Base-by-base conservation (phyloP, 2,797 vertebrate genomes). In the Otolemur crassicaudatus region DNA sequence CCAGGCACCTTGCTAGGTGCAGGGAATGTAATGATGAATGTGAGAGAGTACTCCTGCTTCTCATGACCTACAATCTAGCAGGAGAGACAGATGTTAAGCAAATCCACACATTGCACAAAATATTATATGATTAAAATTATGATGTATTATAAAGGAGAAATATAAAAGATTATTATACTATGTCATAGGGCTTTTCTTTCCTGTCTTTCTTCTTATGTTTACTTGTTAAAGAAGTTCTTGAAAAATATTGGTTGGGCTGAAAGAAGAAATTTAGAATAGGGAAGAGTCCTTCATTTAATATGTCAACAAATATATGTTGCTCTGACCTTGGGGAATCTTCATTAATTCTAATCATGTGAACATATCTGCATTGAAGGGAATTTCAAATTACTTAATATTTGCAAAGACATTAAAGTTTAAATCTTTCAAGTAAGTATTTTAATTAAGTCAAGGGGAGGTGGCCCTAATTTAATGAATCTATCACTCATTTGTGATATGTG, bases 391-490 rank as follows among this genome's bases (percentile, higher is more conserved):
- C 60, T 17, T 27, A 85, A 17, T 69, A 49, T 82, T 67, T 93
- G 17, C 56, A 76, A 88, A 87, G 25, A 72, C 20, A 34, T 53
- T 67, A 73, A 77, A 91, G 34, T 84, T 31, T 69, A 87, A 67
- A 80, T 53, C 67, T 31, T 76, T 65, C 43, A 91, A 77, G 49
- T 70, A 56, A 88, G 14, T 94, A 10, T 77, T 80, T 91, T 90
- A 80, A 56, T 84, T 75, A 84, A 72, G 14, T 82, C 40, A 40
- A 73, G 9, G 2, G 63, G 65, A 56, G 3, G 5, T 70, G 46
- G 8, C 34, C 20, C 22, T 76, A 22, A 81, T 34, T 69, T 49
- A 92, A 53, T 46, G n/a, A 87, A 12, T 22, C 69, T 34, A 56
- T 79, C 40, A 49, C 11, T 75, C 12, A 23, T 12, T 49, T 70